phyloP scores from a whole-genome alignment of 2,888 invertebrate genomes.

The Ormyrus labotus region DNA sequence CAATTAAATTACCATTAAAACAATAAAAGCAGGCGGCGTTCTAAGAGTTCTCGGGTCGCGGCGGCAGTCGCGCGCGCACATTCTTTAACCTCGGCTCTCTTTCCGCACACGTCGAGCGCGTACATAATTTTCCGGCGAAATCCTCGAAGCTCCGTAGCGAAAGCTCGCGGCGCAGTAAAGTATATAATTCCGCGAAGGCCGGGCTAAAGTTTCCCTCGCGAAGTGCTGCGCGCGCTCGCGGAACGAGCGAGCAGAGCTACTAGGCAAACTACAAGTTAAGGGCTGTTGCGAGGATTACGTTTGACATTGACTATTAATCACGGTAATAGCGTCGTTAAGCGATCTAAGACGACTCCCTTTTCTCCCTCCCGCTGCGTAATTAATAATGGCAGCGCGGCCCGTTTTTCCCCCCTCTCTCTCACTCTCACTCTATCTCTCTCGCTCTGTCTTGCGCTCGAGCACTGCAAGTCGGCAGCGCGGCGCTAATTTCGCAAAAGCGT shows the following conservation, averaged over 20 bases:
- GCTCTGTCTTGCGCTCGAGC: background rate
- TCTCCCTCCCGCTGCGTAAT: slow-evolving; percentile 21
- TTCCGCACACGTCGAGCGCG: background rate
- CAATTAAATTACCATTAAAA: no score
- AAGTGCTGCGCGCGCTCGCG: background rate
- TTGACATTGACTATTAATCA: slow-evolving; percentile 54
- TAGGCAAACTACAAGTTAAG: slow-evolving; percentile 46
- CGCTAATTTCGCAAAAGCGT: slow-evolving; percentile 5
- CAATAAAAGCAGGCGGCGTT: no score
- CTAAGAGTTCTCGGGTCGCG: no score
- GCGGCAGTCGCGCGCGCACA: background rate
- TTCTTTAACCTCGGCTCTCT: slow-evolving; percentile 1
- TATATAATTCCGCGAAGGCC: slow-evolving; percentile 23
- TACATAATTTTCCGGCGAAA: slow-evolving; percentile 30
- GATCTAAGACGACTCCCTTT: slow-evolving; percentile 35
- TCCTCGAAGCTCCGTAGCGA: slow-evolving; percentile 17
- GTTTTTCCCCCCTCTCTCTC: background rate
- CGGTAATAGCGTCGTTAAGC: slow-evolving; percentile 52
- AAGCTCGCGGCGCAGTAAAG: background rate
- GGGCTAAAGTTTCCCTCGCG: slow-evolving; percentile 16
- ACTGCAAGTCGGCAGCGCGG: background rate
- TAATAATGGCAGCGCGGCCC: slow-evolving; percentile 31
- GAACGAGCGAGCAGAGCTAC: background rate
- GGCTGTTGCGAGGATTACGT: slow-evolving; percentile 47
- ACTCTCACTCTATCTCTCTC: no score